These are phyloP conservation scores for Alouatta palliata DNA, from an alignment of 2,113 vertebrate species.

Conservation along the genomic window DNA sequence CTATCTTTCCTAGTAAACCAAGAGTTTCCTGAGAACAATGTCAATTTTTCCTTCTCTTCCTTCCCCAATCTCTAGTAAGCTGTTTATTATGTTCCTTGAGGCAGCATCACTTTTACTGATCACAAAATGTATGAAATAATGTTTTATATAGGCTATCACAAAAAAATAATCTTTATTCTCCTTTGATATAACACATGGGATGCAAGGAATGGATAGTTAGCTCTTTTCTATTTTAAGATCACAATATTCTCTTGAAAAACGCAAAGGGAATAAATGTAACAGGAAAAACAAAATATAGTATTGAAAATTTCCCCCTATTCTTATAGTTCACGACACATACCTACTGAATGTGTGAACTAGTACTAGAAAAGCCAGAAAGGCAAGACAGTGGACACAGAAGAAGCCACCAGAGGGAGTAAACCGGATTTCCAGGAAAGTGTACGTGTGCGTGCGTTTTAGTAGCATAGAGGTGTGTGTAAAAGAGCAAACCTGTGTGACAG, in stretches of 20 bases:
- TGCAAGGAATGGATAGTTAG: background rate
- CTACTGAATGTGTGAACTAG: background rate
- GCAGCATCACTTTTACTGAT: background rate
- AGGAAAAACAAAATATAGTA: background rate
- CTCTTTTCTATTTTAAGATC: background rate
- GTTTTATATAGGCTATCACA: background rate
- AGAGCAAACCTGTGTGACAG: background rate
- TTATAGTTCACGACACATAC: background rate
- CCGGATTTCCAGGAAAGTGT: background rate
- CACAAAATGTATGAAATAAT: background rate
- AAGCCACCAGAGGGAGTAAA: background rate
- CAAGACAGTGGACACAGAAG: background rate
- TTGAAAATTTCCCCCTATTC: background rate
- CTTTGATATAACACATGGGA: background rate
- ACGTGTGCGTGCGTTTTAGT: rapidly evolving
- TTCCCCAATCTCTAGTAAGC: background rate
- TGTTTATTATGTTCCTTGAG: background rate
- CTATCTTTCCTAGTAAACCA: background rate
- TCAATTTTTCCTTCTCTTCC: background rate
- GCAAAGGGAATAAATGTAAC: background rate
- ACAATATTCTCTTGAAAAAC: background rate
- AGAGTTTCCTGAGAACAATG: background rate
- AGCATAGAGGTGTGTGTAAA: background rate
- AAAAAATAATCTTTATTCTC: background rate
- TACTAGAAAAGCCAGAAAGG: background rate